These are phyloP conservation scores for Xiphophorus hellerii DNA, from an alignment of 2,113 vertebrate genomes.

Conservation along the genomic window DNA sequence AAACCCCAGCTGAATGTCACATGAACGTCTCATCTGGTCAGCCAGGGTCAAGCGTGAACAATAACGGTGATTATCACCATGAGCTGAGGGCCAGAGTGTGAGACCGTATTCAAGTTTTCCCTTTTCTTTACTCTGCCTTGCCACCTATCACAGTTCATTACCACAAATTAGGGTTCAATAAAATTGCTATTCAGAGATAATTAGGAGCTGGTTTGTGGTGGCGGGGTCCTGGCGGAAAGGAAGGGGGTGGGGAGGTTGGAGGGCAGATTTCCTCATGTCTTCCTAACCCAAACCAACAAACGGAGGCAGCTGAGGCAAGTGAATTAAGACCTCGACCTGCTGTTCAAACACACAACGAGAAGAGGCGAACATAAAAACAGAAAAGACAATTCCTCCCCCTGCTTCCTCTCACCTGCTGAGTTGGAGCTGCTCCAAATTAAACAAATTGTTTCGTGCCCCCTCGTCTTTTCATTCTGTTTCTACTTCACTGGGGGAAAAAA, in stretches of 20 bases:
- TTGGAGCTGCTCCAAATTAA: slow-evolving; percentile 83
- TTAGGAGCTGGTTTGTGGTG: slow-evolving; percentile 83
- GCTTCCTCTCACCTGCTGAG: slow-evolving; percentile 84
- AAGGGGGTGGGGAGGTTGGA: slow-evolving; percentile 3
- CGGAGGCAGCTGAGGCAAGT: slow-evolving; percentile 78
- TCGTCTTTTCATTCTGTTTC: slow-evolving; percentile 44
- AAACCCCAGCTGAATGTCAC: slow-evolving; percentile 9
- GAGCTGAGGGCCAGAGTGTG: slow-evolving; percentile 44
- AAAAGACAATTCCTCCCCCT: slow-evolving; percentile 5
- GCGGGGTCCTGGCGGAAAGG: slow-evolving; percentile 16
- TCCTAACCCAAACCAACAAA: slow-evolving; percentile 72
- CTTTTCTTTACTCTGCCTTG: slow-evolving; percentile 62
- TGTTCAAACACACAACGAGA: background rate
- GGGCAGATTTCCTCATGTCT: slow-evolving; percentile 53
- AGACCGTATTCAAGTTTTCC: slow-evolving; percentile 32
- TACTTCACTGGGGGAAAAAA: slow-evolving; percentile 64
- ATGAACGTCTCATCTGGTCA: slow-evolving; percentile 33
- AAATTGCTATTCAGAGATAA: slow-evolving; percentile 91
- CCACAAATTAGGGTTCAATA: slow-evolving; percentile 89
- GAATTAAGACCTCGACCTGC: slow-evolving; percentile 76
- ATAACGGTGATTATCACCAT: slow-evolving; percentile 47
- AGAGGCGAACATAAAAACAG: slow-evolving; percentile 34
- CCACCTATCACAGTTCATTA: slow-evolving; percentile 88
- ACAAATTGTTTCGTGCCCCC: slow-evolving; percentile 85
- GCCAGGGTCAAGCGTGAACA: slow-evolving; percentile 49